These are phyloP conservation scores for Lipophrys pholis DNA, from an alignment of 2,113 vertebrate species.

Conservation along the genomic window DNA sequence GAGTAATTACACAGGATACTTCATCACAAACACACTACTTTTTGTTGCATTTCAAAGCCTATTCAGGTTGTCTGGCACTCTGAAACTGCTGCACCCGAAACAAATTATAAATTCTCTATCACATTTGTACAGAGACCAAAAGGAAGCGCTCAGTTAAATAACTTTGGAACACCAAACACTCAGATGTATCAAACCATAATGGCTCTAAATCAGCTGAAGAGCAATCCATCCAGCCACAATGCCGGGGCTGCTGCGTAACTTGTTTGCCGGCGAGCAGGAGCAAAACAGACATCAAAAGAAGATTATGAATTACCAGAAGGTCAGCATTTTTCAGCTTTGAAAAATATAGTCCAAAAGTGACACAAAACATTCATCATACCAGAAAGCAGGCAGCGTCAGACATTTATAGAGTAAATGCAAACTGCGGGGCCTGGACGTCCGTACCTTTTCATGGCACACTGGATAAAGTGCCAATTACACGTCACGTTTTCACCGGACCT, in stretches of 20 bases:
- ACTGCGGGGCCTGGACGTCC: constrained; percentile 10
- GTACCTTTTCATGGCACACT: constrained; percentile 32
- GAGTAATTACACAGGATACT: constrained; percentile 36
- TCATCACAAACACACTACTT: constrained; percentile 15
- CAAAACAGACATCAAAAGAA: constrained; percentile 26
- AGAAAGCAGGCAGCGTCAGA: constrained; percentile 4
- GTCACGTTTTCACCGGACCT: constrained; percentile 41
- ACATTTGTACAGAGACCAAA: constrained; percentile 28
- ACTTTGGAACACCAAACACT: constrained; percentile 40
- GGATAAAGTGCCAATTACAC: constrained; percentile 55
- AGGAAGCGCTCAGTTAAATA: constrained; percentile 31
- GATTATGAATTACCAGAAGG: constrained; percentile 3
- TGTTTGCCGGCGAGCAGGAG: constrained; percentile 5
- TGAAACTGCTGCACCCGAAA: constrained; percentile 2
- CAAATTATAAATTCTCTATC: constrained; percentile 39
- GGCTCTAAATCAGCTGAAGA: constrained; percentile 41
- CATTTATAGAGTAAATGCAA: constrained; percentile 16
- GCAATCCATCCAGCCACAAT: constrained; percentile 29
- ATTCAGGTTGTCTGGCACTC: constrained; percentile 22
- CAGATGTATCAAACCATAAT: constrained; percentile 36
- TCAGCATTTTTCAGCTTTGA: constrained; percentile 11
- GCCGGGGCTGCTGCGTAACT: constrained; percentile 1
- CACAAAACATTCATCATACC: neutral
- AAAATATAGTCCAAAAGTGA: constrained; percentile 5
- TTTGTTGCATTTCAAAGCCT: constrained; percentile 33